Percentiles rank a stretch among this genome's conserved stretches.
These are phyloP conservation scores for Zapornia atra DNA, from an alignment of 2,113 vertebrate species.

Conservation along the genomic window DNA sequence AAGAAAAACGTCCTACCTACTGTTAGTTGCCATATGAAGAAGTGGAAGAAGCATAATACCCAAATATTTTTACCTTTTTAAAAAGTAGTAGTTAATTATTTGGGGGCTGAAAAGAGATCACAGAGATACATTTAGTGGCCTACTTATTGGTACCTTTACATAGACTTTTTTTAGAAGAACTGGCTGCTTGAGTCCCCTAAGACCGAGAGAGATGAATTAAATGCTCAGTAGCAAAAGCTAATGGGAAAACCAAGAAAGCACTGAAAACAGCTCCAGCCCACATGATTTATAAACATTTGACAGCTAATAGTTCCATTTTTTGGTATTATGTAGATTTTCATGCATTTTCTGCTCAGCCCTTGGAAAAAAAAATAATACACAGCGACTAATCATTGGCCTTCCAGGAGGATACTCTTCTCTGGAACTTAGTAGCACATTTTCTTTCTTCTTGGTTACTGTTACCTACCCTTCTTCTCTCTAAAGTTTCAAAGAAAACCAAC, in stretches of 20 bases:
- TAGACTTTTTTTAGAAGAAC: background rate
- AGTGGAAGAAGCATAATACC: background rate
- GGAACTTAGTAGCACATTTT: background rate
- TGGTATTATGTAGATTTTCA: slow-evolving; percentile 8
- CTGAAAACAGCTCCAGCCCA: background rate
- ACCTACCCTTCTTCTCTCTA: background rate
- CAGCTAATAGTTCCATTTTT: background rate
- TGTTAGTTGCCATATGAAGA: background rate
- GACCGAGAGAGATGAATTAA: background rate
- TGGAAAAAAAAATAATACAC: background rate
- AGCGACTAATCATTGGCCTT: background rate
- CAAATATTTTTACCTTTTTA: background rate
- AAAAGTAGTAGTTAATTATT: background rate
- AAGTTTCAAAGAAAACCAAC: background rate
- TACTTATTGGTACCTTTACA: slow-evolving; percentile 1
- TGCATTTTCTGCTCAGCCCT: background rate
- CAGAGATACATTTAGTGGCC: background rate
- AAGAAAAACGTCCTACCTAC: background rate
- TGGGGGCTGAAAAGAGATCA: background rate
- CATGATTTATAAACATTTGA: background rate
- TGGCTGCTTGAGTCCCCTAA: background rate
- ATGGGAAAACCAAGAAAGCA: slow-evolving; percentile 1
- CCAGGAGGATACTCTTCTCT: background rate
- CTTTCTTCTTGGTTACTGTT: background rate
- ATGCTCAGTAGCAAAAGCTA: slow-evolving; percentile 9